Percentiles rank a stretch among this genome's conserved stretches.
phyloP scores from a whole-genome alignment of 2,888 invertebrate species.

The Pterostichus madidus region DNA sequence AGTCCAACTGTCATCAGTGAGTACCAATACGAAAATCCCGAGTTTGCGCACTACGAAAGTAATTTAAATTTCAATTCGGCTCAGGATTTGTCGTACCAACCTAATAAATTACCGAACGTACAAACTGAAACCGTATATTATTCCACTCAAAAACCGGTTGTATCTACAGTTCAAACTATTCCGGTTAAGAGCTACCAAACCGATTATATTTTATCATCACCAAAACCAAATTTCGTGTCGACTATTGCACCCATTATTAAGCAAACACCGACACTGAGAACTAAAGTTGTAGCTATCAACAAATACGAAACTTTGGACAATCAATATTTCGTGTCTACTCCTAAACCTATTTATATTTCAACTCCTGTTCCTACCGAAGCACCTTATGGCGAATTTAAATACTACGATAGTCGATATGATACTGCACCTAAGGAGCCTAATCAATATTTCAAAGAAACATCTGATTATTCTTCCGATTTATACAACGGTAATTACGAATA shows the following conservation, averaged over 20 bases:
- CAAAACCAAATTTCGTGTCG: constrained; percentile 67
- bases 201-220: constrained; percentile 69
- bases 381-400: constrained; percentile 70
- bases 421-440: constrained; percentile 24
- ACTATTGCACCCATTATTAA: constrained; percentile 67
- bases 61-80: constrained; percentile 48
- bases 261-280: constrained; percentile 58
- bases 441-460: constrained; percentile 53
- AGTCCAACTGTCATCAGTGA: constrained; percentile 45
- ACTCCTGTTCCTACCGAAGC: constrained; percentile 74
- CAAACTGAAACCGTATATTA: constrained; percentile 66
- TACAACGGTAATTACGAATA: constrained; percentile 39
- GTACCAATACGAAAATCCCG: constrained; percentile 56
- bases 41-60: constrained; percentile 56
- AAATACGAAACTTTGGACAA: constrained; percentile 59
- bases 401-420: constrained; percentile 60
- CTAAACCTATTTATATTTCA: constrained; percentile 75
- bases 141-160: constrained; percentile 64
- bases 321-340: constrained; percentile 73
- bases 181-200: constrained; percentile 75
- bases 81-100: constrained; percentile 39
- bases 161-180: constrained; percentile 69
- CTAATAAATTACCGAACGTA: constrained; percentile 61
- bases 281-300: constrained; percentile 63
- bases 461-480: neutral